Percentiles rank a stretch among this genome's conserved stretches.
These are phyloP conservation scores for Drosophila bifasciata DNA, from an alignment of 1,140 invertebrate genomes.

Conservation along the genomic window DNA sequence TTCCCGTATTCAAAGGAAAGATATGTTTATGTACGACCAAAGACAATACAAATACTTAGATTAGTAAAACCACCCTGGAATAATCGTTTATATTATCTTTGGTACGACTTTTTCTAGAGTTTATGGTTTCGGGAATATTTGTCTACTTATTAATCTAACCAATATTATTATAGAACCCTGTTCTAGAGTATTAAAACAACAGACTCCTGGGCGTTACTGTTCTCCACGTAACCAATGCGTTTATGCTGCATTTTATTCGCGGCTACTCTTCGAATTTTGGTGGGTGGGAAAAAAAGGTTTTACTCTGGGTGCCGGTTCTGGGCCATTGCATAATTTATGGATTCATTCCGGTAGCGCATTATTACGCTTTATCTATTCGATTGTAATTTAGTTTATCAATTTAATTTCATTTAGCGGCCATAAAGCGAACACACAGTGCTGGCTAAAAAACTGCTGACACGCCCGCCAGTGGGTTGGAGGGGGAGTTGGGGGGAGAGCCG, in stretches of 20 bases:
- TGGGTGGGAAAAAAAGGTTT: background rate
- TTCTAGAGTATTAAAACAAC: too few species aligned
- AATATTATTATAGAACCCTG: background rate
- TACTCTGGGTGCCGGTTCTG: background rate
- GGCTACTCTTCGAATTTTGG: constrained; percentile 31
- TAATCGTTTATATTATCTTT: too few species aligned
- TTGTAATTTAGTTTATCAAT: constrained; percentile 78
- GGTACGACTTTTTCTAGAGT: too few species aligned
- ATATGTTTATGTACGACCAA: too few species aligned
- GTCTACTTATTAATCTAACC: too few species aligned
- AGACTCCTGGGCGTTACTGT: background rate
- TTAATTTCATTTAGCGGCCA: constrained; percentile 58
- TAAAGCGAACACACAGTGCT: constrained; percentile 1
- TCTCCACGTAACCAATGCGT: constrained; percentile 46
- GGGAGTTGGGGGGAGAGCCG: background rate
- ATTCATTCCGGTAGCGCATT: constrained; percentile 47
- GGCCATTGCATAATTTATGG: constrained; percentile 51
- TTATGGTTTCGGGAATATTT: too few species aligned
- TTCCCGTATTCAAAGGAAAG: too few species aligned
- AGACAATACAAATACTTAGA: too few species aligned
- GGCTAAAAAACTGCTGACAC: constrained; percentile 31
- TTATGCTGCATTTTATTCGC: constrained; percentile 63
- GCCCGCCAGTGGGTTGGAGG: background rate
- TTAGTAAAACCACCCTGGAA: too few species aligned
- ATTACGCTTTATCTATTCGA: constrained; percentile 66